A percentile compares a stretch with the other conserved stretches of the same genome.
These are phyloP conservation scores for Hypothenemus hampei DNA, from an alignment of 1,140 invertebrate species.

Conservation along the genomic window DNA sequence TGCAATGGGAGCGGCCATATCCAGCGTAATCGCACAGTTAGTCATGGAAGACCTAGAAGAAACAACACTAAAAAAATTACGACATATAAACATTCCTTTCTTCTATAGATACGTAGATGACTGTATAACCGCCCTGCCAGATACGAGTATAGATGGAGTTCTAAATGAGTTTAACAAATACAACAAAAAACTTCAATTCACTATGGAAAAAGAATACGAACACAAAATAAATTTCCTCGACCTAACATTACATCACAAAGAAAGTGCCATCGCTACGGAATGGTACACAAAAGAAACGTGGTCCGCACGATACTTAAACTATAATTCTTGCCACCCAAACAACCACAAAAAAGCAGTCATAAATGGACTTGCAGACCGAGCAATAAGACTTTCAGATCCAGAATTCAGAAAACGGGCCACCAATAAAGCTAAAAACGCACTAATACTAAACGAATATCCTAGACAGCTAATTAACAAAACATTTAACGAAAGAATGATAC, in stretches of 20 bases:
- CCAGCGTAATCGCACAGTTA: constrained; percentile 9
- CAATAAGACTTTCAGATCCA: neutral
- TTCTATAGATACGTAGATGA: no score
- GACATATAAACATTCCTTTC: neutral
- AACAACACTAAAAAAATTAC: neutral
- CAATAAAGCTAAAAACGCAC: neutral
- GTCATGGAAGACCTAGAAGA: constrained; percentile 7
- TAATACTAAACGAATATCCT: neutral
- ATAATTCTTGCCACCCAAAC: neutral
- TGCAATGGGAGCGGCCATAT: constrained; percentile 17
- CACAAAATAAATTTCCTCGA: neutral
- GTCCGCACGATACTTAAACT: neutral
- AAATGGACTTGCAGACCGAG: neutral
- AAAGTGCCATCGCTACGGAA: neutral
- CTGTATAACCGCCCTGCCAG: neutral
- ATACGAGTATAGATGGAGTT: neutral
- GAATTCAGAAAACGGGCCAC: neutral
- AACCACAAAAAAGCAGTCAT: neutral
- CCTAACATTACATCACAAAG: neutral
- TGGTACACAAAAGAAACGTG: neutral
- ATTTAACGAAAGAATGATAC: neutral
- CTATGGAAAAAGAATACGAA: neutral
- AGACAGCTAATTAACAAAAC: neutral
- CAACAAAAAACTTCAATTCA: neutral
- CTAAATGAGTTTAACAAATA: neutral